These are phyloP conservation scores for Stenotaenia linearis DNA, from an alignment of 2,888 invertebrate genomes.

Conservation along the genomic window DNA sequence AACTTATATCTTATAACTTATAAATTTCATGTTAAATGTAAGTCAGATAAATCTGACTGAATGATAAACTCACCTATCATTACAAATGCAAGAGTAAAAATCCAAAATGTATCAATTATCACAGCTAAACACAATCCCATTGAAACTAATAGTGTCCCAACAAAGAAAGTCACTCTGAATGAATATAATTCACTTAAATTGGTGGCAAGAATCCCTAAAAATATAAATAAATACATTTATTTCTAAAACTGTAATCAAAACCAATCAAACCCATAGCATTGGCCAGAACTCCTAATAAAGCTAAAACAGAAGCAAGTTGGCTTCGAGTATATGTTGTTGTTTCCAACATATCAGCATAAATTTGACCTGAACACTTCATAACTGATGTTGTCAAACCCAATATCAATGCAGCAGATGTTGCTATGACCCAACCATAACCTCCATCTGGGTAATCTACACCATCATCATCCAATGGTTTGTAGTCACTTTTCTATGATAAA, in stretches of 20 bases:
- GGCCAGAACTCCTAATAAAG: not conserved
- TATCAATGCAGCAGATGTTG: not conserved
- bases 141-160: not conserved
- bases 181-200: not conserved
- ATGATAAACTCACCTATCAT: not conserved
- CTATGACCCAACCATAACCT: not conserved
- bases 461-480: no score
- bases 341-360: not conserved
- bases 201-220: not conserved
- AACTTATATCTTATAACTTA: no score
- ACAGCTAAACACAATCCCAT: not conserved
- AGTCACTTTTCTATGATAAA: no score
- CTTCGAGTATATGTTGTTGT: not conserved
- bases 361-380: not conserved
- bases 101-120: not conserved
- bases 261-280: not conserved
- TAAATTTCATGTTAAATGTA: no score
- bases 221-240: not conserved
- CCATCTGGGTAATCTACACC: not conserved
- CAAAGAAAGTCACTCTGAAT: not conserved
- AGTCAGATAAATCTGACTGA: not conserved
- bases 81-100: not conserved
- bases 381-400: not conserved
- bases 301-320: not conserved
- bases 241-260: not conserved